Conservation (phyloP, 2,797 vertebrate genomes). For the Clangula hyemalis region DNA sequence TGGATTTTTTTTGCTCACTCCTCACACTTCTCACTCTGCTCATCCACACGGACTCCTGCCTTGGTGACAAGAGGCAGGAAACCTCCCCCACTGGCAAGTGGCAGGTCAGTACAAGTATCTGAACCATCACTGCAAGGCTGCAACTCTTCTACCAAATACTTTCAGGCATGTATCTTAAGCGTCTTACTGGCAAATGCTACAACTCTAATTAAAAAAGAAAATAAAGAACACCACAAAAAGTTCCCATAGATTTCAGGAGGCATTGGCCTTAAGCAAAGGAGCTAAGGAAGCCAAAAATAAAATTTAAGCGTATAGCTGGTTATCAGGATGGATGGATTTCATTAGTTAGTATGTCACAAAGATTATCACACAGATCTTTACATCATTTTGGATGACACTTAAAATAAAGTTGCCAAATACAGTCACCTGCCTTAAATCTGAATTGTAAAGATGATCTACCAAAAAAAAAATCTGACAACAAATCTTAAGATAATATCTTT, state of each 20-base stretch:
- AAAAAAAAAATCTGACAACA: background rate
- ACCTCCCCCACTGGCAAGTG: background rate
- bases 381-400: background rate
- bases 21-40: background rate
- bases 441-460: background rate
- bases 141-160: background rate
- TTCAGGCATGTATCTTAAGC: background rate
- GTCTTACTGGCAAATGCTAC: background rate
- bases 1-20: accelerated
- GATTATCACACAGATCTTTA: background rate
- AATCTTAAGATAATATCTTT: background rate
- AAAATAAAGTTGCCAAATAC: background rate
- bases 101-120: background rate
- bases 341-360: background rate
- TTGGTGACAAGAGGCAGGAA: background rate
- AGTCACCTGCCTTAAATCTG: background rate
- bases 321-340: background rate
- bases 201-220: background rate
- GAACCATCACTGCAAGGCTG: background rate
- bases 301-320: background rate
- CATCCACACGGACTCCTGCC: background rate
- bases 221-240: too few relatives aligned
- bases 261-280: background rate
- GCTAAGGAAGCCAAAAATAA: background rate
- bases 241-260: background rate